Evolutionary conservation across 1,140 invertebrate species (phyloP).

Genomic region (Apis dorsata): DNA sequence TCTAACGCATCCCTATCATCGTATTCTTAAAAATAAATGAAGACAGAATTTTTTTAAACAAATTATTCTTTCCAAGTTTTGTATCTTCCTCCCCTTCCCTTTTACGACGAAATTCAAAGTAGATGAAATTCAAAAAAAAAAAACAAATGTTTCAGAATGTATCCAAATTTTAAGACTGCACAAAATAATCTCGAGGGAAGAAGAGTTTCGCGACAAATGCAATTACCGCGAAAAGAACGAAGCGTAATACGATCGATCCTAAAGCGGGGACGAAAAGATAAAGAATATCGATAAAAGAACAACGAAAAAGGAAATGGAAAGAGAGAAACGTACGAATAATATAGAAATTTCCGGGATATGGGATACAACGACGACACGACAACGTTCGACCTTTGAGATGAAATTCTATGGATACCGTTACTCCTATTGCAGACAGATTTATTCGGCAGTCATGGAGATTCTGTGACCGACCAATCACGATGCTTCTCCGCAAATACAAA

Average conservation of each 20-base stretch:
- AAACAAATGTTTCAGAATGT: not conserved
- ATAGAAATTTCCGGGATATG: conserved; percentile 5
- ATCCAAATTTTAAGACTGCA: conserved; percentile 24
- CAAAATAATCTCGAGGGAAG: conserved; percentile 24
- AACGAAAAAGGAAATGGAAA: not conserved
- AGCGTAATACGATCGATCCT: not conserved
- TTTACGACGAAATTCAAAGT: too few relatives aligned
- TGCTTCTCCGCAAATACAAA: conserved; percentile 52
- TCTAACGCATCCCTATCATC: too few relatives aligned
- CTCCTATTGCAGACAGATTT: conserved; percentile 45
- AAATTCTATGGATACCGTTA: conserved; percentile 50
- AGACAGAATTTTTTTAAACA: too few relatives aligned
- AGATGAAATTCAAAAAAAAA: not conserved
- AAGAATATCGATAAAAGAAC: not conserved
- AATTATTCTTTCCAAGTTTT: too few relatives aligned
- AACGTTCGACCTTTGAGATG: conserved; percentile 25
- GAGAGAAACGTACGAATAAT: not conserved
- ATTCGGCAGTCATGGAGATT: conserved; percentile 50
- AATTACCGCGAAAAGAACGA: conserved; percentile 27
- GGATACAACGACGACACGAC: not conserved
- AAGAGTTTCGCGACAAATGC: conserved; percentile 35
- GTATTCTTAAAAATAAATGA: too few relatives aligned
- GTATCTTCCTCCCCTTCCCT: too few relatives aligned
- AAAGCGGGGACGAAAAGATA: not conserved
- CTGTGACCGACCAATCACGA: conserved; percentile 49